Base-by-base conservation (phyloP, 2,888 invertebrate genomes). In the Octonoba sinensis region DNA sequence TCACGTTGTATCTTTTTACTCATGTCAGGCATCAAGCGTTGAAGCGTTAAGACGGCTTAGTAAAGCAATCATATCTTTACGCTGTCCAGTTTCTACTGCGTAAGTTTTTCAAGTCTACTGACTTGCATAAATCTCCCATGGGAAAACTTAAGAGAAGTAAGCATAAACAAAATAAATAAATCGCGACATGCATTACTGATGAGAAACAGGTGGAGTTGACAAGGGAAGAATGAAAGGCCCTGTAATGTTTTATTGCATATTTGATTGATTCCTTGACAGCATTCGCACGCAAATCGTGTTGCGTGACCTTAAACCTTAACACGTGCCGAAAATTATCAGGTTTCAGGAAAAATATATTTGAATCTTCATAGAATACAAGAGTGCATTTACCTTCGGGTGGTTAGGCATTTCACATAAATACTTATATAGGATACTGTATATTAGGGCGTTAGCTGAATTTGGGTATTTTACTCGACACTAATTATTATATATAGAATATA, bases 211-310 rank as follows among this genome's bases (percentile, higher is more conserved):
- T 47, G 44, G 54, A 64, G 27, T 62, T 57, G 44, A 22, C n/a
- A 54, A 46, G 15, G 51, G 54, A 51, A 72, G 47, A 36, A 16
- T 49, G 71, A 15, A 27, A 18, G 57, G 22, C 36, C 20, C 22
- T 16, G 62, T n/a, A 62, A 24, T 20, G n/a, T 62, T 62, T 62
- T 36, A 18, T 51, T 51, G 49, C 27, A 60, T 47, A 47, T 59
- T 57, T 56, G 71, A 60, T 72, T 72, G 62, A 72, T 72, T 72
- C 49, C 49, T 60, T 18, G 16, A 22, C 49, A 49, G 49, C 47
- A 24, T 24, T 59, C 36, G 13, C 71, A 72, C 71, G 71, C 71
- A 62, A 72, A 62, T 47, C 6, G 24, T 16, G 27, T 71, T 49
- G 49, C 71, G 62, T 71, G 71, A 18, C 49, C 47, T 62, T 60